Percentiles rank a stretch among this genome's conserved stretches.
phyloP scores from a whole-genome alignment of 2,888 invertebrate species.

The Schizaphis graminum region DNA sequence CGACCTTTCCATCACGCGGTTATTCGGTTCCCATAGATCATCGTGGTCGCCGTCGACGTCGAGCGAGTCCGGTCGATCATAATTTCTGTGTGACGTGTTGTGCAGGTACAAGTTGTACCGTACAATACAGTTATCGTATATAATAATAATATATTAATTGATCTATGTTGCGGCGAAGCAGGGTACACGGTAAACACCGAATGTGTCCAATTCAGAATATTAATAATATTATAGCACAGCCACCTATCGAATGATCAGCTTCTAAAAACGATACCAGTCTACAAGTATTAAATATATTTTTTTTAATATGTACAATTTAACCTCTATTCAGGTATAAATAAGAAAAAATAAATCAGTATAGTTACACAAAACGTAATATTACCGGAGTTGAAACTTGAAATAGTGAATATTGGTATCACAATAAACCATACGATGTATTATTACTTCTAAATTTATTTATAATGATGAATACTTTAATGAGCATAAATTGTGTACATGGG shows the following conservation, averaged over 20 bases:
- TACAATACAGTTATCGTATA: background rate
- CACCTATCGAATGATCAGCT: background rate
- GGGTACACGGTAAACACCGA: background rate
- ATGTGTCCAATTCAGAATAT: background rate
- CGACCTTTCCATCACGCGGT: background rate
- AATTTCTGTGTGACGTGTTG: constrained; percentile 18
- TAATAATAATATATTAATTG: background rate
- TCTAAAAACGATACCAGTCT: background rate
- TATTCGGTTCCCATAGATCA: constrained; percentile 44
- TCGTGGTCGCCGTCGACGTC: background rate
- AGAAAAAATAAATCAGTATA: background rate
- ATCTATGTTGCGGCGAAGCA: background rate
- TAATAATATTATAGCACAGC: background rate
- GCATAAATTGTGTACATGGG: background rate
- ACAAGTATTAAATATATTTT: background rate
- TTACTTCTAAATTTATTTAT: too few species aligned
- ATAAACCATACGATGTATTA: background rate
- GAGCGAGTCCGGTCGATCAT: background rate
- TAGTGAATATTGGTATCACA: background rate
- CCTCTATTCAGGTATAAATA: background rate
- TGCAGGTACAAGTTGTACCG: background rate
- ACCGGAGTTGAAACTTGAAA: background rate
- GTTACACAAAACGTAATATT: background rate
- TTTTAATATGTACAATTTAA: background rate
- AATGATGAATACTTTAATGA: background rate